Evolutionary conservation across 2,113 vertebrate genomes (phyloP), one percentile per base, ranked within the genome.

Genomic region (Myotis davidii): DNA sequence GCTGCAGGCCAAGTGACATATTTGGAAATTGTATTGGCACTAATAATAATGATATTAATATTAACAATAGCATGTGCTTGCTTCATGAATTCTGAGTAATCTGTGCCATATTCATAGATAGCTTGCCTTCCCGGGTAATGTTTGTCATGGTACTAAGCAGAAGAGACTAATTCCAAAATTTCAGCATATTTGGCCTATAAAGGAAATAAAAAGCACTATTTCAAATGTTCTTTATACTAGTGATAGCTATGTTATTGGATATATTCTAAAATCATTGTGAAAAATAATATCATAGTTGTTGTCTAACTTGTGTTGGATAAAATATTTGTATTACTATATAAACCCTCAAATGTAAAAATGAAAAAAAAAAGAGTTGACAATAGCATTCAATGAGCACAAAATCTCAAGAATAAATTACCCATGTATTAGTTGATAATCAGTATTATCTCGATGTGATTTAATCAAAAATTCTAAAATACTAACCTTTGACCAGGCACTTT

Each of bases 31-130:
- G 45, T 67, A 27, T 56, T 56, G 27, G 34, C 39, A 84, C 11
- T 37, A 79, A 76, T 48, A 84, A 52, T 90, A 70, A 39, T 10
- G 5, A 48, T 54, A 73, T 86, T 88, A 79, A 88, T 89, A 83
- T 70, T 92, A 79, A 78, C 0, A 90, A 88, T n/a, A 45, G 6
- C 3, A 79, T 61, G 27, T 84, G 27, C 6, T 95, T 88, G 70
- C 70, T 85, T 77, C 23, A 37, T 48, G 16, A 77, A 94, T 94
- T 91, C 5, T 79, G 83, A 42, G 5, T 82, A 59, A 92, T 48
- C 2, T 50, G 6, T 73, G 61, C 5, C n/a, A 93, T 94, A 91
- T 73, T 89, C 32, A 85, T 32, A 20, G 77, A 25, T 18, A 77
- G 45, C 10, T 67, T 94, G 17, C 73, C 3, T 69, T 96, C 14